Base-by-base conservation (phyloP, 2,113 vertebrate species). In the Galemys pyrenaicus region DNA sequence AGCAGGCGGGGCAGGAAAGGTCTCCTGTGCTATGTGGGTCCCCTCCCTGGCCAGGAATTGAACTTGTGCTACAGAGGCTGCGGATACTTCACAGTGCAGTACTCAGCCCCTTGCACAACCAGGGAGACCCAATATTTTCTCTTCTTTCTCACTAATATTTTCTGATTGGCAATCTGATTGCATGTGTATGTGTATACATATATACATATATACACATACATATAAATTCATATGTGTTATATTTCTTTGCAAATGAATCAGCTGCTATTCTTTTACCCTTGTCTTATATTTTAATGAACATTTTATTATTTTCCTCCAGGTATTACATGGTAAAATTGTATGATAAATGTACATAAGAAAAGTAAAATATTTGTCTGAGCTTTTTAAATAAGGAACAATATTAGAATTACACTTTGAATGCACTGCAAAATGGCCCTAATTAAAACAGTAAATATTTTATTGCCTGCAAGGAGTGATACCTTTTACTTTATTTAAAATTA, bases 401-500 rank as follows among this genome's bases (percentile, higher is more conserved):
- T 26, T 82, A 60, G 3, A 78, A 65, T 68, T 78, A 64, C 70
- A 74, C 26, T 58, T 75, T 89, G 20, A 77, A 46, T 81, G 28
- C 22, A 51, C 24, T 37, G 22, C 73, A 82, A 87, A 91, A 15
- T 82, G 88, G 41, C 12, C 68, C 56, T 68, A 78, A 93, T 87
- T 74, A 58, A 87, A 70, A 49, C 10, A 49, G 2, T 65, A 41
- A 71, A 62, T 81, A 60, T n/a, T 30, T 74, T 64, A 26, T 32
- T 93, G 13, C 11, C 20, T 92, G 22, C 60, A 84, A 89, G 10
- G 39, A 9, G 71, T 35, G 62, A 4, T 64, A 85, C 15, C 32
- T 85, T 20, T 87, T 89, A 67, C 15, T 86, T 91, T 78, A 85
- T 91, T 86, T 92, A 44, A 92, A 91, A 60, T n/a, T 64, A 67